These are phyloP conservation scores for Lates calcarifer DNA, from an alignment of 2,113 vertebrate genomes.

Conservation along the genomic window DNA sequence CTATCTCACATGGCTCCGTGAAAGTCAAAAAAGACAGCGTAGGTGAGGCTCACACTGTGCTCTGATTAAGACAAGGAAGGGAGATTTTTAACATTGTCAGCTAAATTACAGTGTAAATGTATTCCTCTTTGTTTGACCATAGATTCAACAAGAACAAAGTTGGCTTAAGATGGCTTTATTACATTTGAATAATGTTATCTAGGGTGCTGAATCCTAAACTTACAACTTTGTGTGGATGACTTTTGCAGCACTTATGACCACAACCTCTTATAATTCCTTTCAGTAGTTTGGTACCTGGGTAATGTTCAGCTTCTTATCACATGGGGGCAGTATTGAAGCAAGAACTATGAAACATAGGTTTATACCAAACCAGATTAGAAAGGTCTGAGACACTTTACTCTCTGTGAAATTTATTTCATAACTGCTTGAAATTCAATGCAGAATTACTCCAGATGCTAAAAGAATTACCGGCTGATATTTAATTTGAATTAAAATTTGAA, in stretches of 20 bases:
- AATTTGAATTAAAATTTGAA: conserved; percentile 22
- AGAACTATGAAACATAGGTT: conserved; percentile 35
- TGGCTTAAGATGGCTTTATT: neutral
- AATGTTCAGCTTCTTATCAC: conserved; percentile 57
- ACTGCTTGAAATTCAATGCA: conserved; percentile 48
- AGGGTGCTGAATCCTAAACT: neutral
- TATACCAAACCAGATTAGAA: conserved; percentile 24
- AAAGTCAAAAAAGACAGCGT: neutral
- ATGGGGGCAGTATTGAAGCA: conserved; percentile 83
- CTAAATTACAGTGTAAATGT: neutral
- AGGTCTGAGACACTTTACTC: conserved; percentile 34
- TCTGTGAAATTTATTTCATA: conserved; percentile 33
- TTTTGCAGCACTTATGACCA: conserved; percentile 2
- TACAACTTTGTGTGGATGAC: neutral
- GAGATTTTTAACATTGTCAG: neutral
- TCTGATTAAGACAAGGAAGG: neutral
- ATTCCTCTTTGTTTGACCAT: neutral
- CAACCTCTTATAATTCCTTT: neutral
- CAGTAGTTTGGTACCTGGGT: neutral
- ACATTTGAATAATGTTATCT: neutral
- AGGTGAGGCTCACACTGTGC: neutral
- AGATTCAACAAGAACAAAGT: neutral
- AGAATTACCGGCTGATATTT: conserved; percentile 37
- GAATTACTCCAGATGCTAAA: conserved; percentile 44
- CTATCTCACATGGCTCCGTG: conserved; percentile 7